These are phyloP conservation scores for Lasius fuliginosus DNA, from an alignment of 2,888 invertebrate species.

Conservation along the genomic window DNA sequence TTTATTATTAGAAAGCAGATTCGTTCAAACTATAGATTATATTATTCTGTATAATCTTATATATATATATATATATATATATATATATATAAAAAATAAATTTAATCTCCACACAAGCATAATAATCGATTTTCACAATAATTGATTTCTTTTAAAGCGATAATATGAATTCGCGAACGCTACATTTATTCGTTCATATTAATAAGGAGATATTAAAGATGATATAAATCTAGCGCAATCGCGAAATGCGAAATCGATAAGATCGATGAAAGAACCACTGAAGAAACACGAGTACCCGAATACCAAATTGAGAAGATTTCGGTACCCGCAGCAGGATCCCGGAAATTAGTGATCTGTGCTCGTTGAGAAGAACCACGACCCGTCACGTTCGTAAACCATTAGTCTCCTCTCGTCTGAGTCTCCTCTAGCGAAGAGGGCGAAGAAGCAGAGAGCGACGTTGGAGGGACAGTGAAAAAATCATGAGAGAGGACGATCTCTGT, in stretches of 20 bases:
- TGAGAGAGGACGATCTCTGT: constrained; percentile 72
- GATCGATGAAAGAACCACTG: constrained; percentile 37
- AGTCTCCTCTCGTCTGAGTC: constrained; percentile 73
- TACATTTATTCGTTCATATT: constrained; percentile 7
- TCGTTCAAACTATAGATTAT: neutral
- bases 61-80: no score
- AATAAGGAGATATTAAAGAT: constrained; percentile 3
- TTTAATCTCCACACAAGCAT: neutral
- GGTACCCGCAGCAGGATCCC: constrained; percentile 66
- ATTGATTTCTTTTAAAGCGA: constrained; percentile 9
- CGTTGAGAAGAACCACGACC: constrained; percentile 74
- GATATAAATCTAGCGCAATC: constrained; percentile 35
- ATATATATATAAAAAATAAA: no score
- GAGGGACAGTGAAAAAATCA: constrained; percentile 45
- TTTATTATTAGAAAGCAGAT: neutral
- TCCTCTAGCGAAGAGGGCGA: constrained; percentile 48
- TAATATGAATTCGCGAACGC: neutral
- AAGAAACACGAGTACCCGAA: constrained; percentile 25
- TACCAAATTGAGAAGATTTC: constrained; percentile 56
- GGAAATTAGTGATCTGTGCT: constrained; percentile 80
- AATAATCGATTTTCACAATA: neutral
- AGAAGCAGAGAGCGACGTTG: constrained; percentile 38
- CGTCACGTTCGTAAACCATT: constrained; percentile 81
- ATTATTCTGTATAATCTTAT: neutral
- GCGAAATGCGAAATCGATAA: constrained; percentile 30